Evolutionary conservation across 1,140 invertebrate species (phyloP), one percentile per base, ranked within the genome.

Genomic region (Ceratina japonica): DNA sequence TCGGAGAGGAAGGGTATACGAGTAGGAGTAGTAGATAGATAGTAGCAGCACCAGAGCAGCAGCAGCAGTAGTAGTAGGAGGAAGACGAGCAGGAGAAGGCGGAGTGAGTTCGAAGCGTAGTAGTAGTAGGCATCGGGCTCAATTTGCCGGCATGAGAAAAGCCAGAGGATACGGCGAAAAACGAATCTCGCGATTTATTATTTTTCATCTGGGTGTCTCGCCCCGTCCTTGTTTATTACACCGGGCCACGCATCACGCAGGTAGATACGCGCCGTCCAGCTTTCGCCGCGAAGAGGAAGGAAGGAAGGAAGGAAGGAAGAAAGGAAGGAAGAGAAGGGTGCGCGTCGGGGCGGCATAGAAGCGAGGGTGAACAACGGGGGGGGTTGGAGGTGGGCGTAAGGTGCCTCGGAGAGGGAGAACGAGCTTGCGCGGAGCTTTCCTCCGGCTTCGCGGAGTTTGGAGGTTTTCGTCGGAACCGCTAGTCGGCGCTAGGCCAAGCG

Each of bases 401-500:
- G 5, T 44, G 37, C 5, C 5, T 7, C 12, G 18, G 7, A 13
- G 8, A 22, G 49, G 22, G 18, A 58, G 51, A 0, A 4, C 10
- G 83, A 87, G 85, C 70, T 85, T 87, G 85, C 86, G 86, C 86
- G 68, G 12, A 80, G 63, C 44, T 65, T 24, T 37, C n/a, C 44
- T 75, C 61, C 73, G 49, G 77, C 27, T 68, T 61, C 24, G 52
- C 4, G 27, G 31, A 70, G 63, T 22, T 18, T 72, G 5, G 63
- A 87, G 73, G 15, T 86, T 84, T 20, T 79, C 62, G 69, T 51
- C 83, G 83, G 80, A 70, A 70, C 89, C 91, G 88, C 89, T 89
- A 92, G 91, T 91, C 89, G 91, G 90, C 90, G 91, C 90, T 91
- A 84, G 80, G 85, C 87, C 84, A 84, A 79, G 84, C 81, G 86